Conservation (phyloP, 30 jellyfish, hydroid and myxozoan species). For the Aurelia aurita region DNA sequence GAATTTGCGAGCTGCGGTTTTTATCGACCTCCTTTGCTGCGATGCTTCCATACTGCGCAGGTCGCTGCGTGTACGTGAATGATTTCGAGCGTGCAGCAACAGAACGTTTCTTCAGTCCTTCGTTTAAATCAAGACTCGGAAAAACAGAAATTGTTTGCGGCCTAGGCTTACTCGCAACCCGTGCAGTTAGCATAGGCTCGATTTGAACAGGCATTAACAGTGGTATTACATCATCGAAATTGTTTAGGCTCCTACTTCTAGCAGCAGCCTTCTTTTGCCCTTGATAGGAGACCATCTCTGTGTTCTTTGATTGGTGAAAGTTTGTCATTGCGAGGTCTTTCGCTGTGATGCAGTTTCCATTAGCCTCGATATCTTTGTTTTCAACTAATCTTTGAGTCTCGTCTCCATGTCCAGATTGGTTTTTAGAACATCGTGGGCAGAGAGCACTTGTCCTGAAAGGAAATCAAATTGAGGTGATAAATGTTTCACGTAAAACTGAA, state of each 20-base stretch:
- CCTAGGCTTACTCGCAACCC: constrained; percentile 17
- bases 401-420: not conserved
- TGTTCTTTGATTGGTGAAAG: not conserved
- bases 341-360: constrained; percentile 41
- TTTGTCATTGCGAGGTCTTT: not conserved
- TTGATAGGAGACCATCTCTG: constrained; percentile 3
- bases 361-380: constrained; percentile 55
- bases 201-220: constrained; percentile 45
- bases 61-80: not conserved
- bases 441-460: not conserved
- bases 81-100: constrained; percentile 36
- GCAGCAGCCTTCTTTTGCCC: too few relatives aligned
- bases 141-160: constrained; percentile 48
- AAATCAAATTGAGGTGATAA: not conserved
- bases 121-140: constrained; percentile 2
- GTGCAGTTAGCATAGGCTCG: constrained; percentile 59
- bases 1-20: too few relatives aligned
- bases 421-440: not conserved
- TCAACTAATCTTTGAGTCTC: not conserved
- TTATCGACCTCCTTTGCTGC: too few relatives aligned
- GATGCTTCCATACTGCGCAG: too few relatives aligned
- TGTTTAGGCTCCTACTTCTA: not conserved
- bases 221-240: constrained; percentile 2
- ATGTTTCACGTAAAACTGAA: too few relatives aligned
- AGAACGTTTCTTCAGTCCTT: constrained; percentile 2